Conservation (phyloP, 2,888 invertebrate genomes). For the Sarcophaga carnaria region DNA sequence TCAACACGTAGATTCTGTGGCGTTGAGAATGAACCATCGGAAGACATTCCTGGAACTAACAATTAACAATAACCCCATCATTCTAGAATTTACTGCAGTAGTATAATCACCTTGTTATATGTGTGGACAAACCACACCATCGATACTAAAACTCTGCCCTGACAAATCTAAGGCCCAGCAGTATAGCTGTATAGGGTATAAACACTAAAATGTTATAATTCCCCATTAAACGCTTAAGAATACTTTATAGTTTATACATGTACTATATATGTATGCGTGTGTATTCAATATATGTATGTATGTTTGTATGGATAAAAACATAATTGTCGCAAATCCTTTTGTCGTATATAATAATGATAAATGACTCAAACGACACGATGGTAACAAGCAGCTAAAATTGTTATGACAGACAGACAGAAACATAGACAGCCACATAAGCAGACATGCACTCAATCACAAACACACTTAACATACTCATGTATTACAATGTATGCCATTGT, state of each 20-base stretch:
- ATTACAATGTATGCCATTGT: background rate
- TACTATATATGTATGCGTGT: background rate
- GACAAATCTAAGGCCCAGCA: no score
- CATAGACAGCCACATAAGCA: background rate
- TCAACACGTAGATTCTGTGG: no score
- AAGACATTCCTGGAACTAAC: no score
- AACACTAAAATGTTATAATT: constrained; percentile 16
- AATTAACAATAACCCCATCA: no score
- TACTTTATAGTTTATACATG: constrained; percentile 21
- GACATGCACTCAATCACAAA: constrained; percentile 24
- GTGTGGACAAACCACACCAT: no score
- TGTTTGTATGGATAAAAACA: constrained; percentile 19
- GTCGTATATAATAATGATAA: constrained; percentile 66
- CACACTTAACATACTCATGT: background rate
- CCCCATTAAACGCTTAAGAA: constrained; percentile 15
- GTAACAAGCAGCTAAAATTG: constrained; percentile 45
- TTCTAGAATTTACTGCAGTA: no score
- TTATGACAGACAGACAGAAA: constrained; percentile 36
- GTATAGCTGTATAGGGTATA: background rate
- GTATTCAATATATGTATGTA: no score
- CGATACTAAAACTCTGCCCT: no score
- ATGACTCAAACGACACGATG: constrained; percentile 52
- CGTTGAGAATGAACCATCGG: no score
- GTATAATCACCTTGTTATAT: no score
- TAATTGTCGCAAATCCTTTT: constrained; percentile 69